These are phyloP conservation scores for Eristalis arbustorum DNA, from an alignment of 2,888 invertebrate species.

Conservation along the genomic window DNA sequence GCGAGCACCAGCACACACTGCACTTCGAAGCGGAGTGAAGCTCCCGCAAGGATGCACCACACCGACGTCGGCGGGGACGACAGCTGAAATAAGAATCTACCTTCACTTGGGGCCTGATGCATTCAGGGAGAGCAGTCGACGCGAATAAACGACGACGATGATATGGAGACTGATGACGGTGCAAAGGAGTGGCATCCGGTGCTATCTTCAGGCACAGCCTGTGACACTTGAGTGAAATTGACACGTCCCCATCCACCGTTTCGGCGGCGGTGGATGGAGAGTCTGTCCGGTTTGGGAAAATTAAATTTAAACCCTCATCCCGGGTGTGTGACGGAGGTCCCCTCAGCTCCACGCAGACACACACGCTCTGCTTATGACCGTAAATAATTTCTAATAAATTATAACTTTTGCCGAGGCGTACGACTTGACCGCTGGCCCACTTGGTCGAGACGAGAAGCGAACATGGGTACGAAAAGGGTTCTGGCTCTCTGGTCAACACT, in stretches of 20 bases:
- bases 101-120: constrained; percentile 41
- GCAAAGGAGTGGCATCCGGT: constrained; percentile 36
- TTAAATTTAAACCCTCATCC: constrained; percentile 38
- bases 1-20: constrained; percentile 47
- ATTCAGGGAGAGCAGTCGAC: constrained; percentile 35
- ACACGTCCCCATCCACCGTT: constrained; percentile 9
- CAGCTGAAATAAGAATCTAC: constrained; percentile 63
- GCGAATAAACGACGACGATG: constrained; percentile 51
- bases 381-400: constrained; percentile 62
- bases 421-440: constrained; percentile 15
- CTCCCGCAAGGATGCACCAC: constrained; percentile 43
- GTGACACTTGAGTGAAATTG: constrained; percentile 57
- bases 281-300: constrained; percentile 31
- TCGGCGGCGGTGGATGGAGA: neutral
- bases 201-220: constrained; percentile 12
- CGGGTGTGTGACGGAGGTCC: constrained; percentile 35
- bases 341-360: constrained; percentile 4
- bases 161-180: constrained; percentile 35
- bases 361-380: constrained; percentile 24
- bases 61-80: constrained; percentile 1
- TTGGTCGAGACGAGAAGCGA: constrained; percentile 12
- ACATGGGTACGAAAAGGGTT: constrained; percentile 39
- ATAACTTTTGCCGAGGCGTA: constrained; percentile 41
- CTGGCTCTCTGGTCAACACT: constrained; percentile 51
- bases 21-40: constrained; percentile 24